Conservation (phyloP, 2,113 vertebrate genomes). For the Galeopterus variegatus region DNA sequence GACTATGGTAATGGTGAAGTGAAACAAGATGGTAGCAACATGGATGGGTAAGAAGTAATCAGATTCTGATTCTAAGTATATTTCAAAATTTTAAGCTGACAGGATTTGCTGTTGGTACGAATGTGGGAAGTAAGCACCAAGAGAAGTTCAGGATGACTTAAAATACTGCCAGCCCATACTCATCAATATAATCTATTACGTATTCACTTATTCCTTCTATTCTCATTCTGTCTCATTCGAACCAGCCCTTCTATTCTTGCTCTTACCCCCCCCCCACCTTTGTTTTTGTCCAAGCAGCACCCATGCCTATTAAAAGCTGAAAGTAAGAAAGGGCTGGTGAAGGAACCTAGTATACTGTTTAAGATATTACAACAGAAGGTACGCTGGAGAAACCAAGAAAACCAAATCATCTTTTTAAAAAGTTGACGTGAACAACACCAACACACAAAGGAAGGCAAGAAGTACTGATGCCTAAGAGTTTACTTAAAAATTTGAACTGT, state of each 20-base stretch:
- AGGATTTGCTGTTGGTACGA: background rate
- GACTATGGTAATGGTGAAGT: background rate
- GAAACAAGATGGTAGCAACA: background rate
- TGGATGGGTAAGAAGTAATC: background rate
- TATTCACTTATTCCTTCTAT: background rate
- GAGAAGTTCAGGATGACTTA: background rate
- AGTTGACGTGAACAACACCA: background rate
- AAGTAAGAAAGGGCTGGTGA: background rate
- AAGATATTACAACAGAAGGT: conserved; percentile 9
- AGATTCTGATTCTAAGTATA: background rate
- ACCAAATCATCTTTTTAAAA: conserved; percentile 12
- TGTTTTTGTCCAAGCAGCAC: background rate
- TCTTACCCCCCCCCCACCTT: background rate
- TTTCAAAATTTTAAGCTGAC: background rate
- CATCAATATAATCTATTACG: background rate
- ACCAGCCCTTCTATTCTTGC: background rate
- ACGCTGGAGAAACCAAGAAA: background rate
- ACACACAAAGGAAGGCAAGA: background rate
- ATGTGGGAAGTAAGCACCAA: background rate
- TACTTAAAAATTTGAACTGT: conserved; percentile 10
- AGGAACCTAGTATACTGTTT: background rate
- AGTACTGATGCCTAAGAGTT: background rate
- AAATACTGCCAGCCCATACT: background rate
- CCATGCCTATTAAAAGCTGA: background rate
- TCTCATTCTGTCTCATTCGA: background rate